Evolutionary conservation across 2,888 invertebrate species (phyloP), one percentile per base, ranked within the genome.

Genomic region (Mythimna vitellina): DNA sequence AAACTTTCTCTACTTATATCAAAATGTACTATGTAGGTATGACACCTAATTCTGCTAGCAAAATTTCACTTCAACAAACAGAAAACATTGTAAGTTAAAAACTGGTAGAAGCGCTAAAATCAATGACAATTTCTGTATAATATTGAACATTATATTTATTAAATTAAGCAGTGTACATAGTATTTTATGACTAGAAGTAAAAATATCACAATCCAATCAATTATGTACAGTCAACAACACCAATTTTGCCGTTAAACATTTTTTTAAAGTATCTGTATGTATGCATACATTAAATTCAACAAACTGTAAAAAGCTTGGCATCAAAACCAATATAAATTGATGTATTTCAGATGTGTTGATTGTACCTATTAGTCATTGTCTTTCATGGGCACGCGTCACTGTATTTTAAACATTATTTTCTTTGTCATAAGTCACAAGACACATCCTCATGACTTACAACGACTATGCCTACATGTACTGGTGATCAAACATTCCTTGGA

Each of bases 151-250:
- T 82, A 82, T 82, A 78, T 85, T 85, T 83, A 83, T 76, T 86
- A 81, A 83, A 81, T 82, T 80, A 87, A 87, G 88, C 88, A 87
- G 84, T 84, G 85, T 86, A 84, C 85, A 86, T 84, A 82, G 54
- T 77, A 78, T 76, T 62, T 82, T 82, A 86, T 80, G 84, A 83
- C 81, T 86, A 86, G 79, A 86, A 90, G 87, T 89, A 91, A 91
- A 90, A 92, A 93, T 93, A 93, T 93, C 92, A 93, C 92, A 92
- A 92, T 93, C 84, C 86, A 88, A 88, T 87, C 80, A 88, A 83
- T 85, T 84, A 79, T 81, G 80, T 86, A 84, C 79, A 85, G 80
- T 80, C 78, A 85, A 82, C 84, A 82, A 81, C 78, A 81, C 58
- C 83, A 80, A 79, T 75, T 80, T 80, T 63, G 66, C 63, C 46